Evolutionary conservation across 2,113 vertebrate species (phyloP).

Genomic region (Melanocharis versteri): DNA sequence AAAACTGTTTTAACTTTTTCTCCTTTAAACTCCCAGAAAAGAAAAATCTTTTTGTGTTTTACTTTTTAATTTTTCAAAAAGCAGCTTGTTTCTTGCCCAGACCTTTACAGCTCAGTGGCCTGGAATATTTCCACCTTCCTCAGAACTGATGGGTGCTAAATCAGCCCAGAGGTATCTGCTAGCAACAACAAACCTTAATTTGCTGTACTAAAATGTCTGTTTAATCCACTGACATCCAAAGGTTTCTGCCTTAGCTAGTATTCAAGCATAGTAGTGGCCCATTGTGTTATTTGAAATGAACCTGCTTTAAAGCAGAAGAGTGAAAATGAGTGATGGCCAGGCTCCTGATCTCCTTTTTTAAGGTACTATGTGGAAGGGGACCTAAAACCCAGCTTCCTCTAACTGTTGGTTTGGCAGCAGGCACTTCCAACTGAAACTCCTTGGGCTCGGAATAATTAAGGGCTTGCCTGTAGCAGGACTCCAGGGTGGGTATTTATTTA

Average conservation of each 20-base stretch:
- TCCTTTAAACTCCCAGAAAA: background rate
- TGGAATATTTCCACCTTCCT: background rate
- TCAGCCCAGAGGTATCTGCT: background rate
- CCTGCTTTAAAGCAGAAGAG: background rate
- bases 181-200: background rate
- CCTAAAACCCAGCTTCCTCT: background rate
- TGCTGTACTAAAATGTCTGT: background rate
- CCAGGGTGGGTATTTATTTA: background rate
- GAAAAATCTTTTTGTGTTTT: background rate
- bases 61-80: background rate
- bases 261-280: background rate
- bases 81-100: background rate
- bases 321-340: background rate
- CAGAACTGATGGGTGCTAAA: background rate
- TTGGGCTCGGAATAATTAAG: background rate
- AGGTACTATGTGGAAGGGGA: background rate
- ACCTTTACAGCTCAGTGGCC: background rate
- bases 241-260: background rate
- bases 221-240: background rate
- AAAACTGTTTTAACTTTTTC: background rate
- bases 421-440: background rate
- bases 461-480: background rate
- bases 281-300: background rate
- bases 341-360: background rate
- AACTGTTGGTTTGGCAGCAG: background rate